Evolutionary conservation across 2,888 invertebrate species (phyloP), one percentile per base, ranked within the genome.

Genomic region (Pasiphila rectangulata): DNA sequence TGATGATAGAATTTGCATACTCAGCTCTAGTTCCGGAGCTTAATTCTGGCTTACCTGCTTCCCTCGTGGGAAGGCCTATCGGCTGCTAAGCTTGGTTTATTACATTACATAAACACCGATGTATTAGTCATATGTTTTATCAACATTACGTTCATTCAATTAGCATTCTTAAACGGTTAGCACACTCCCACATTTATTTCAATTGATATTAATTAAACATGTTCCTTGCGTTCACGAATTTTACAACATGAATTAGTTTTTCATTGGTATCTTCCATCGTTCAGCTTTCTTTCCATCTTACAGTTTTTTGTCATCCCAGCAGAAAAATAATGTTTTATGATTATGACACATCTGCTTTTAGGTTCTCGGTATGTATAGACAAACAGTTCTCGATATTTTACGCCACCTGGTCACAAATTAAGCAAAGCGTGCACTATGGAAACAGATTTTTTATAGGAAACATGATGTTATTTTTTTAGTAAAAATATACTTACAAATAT

Each of bases 121-220:
- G 58, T 63, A 52, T 69, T 67, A 65, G 50, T 68, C 63, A 63
- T 63, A 53, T 50, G 57, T 59, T 49, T 50, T 54, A 54, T 49
- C 47, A 47, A 48, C 53, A 57, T 63, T 64, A 51, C 56, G 54
- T 57, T 57, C 51, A 49, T 52, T 59, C 53, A 46, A 57, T 61
- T 63, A 64, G 63, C 60, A 67, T 64, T 67, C 57, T 57, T 52
- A 52, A 45, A 54, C 59, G 59, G 57, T 71, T 63, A 62, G 37
- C 50, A 53, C 55, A 59, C 59, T 61, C 56, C 57, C 50, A 54
- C 54, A 52, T 51, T 52, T 54, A 54, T 50, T 50, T 54, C 47
- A 57, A 52, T 50, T 42, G 57, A 49, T 46, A 44, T 52, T 41
- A 50, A 46, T 57, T 46, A 43, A 51, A 54, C 51, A 41, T 24